phyloP scores from a whole-genome alignment of 37 sponge, comb jelly and placozoan genomes.

The Cliona cf. orientalis region DNA sequence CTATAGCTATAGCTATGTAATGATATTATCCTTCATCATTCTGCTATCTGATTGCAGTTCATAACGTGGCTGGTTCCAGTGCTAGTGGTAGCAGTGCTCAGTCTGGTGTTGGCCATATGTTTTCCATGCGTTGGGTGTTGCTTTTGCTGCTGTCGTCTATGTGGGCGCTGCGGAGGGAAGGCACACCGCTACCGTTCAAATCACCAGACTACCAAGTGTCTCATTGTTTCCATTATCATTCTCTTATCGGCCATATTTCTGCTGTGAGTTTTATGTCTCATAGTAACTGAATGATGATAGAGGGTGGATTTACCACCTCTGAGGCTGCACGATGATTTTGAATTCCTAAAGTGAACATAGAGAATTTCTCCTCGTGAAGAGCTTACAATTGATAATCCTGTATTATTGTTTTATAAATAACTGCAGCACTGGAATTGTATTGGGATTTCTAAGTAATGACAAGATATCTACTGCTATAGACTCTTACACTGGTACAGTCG shows the following conservation, averaged over 20 bases:
- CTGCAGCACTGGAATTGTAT: constrained; percentile 2
- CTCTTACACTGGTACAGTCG: background rate
- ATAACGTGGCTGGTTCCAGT: constrained; percentile 7
- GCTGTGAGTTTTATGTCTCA: constrained; percentile 16
- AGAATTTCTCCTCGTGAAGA: too few species aligned
- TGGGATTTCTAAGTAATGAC: constrained; percentile 15
- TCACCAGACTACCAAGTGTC: constrained; percentile 27
- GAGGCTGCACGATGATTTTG: too few species aligned
- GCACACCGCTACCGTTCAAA: background rate
- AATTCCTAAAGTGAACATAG: too few species aligned
- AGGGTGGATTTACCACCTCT: too few species aligned
- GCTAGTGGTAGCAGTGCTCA: constrained; percentile 10
- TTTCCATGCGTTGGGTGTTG: constrained; percentile 7
- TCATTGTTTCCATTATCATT: background rate
- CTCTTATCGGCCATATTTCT: background rate
- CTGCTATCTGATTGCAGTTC: background rate
- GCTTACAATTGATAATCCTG: too few species aligned
- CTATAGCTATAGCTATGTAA: background rate
- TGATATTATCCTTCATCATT: background rate
- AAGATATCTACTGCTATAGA: background rate
- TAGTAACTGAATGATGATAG: background rate
- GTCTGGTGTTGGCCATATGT: constrained; percentile 9
- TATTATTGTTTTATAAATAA: background rate
- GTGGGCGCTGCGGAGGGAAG: constrained; percentile 35
- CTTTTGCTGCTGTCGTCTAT: constrained; percentile 30